Base-by-base conservation (phyloP, 2,888 invertebrate species). In the Crematogaster levior region DNA sequence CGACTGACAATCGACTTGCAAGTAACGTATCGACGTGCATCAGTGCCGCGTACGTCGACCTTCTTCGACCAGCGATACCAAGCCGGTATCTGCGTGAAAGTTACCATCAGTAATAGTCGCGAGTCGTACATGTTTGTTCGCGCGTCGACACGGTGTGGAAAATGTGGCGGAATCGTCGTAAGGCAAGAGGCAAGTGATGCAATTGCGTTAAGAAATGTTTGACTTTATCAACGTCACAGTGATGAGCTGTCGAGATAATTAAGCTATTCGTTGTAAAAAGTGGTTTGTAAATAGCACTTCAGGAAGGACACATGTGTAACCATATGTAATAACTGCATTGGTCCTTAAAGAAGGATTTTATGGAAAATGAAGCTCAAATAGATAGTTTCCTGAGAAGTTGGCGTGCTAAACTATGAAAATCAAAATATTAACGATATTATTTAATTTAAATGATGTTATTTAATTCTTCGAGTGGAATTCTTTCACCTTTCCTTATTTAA, bases 161-260 rank as follows among this genome's bases (percentile, higher is more conserved):
- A 72, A 87, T 87, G 87, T 53, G 65, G 30, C 66, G 75, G 48
- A 80, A 75, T 24, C 61, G 60, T 24, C 84, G 85, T 77, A 83
- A 74, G 27, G 1, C 53, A 24, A 63, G 66, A 77, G 77, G 77
- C 77, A 43, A 79, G 77, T 68, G 43, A 56, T 18, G 18, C 12
- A 46, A 53, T 18, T 40, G 21, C 21, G 15, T 37, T 18, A 61
- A 51, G 24, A 63, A 74, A 63, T 37, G n/a, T 51, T 37, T 51
- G n/a, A 75, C n/a, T 51, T 65, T 34, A 65, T 65, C 24, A n/a
- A n/a, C n/a, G 27, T 27, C 6, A 27, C 27, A 9, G 24, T 15
- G 27, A 30, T 21, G 21, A 24, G 18, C 24, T 73, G 40, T 37
- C 65, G 9, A n/a, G 34, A 48, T 58, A 63, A 24, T 48, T 43